A percentile compares a stretch with the other conserved stretches of the same genome.
Evolutionary conservation across 2,888 invertebrate genomes (phyloP).

Genomic region (Cancer borealis): DNA sequence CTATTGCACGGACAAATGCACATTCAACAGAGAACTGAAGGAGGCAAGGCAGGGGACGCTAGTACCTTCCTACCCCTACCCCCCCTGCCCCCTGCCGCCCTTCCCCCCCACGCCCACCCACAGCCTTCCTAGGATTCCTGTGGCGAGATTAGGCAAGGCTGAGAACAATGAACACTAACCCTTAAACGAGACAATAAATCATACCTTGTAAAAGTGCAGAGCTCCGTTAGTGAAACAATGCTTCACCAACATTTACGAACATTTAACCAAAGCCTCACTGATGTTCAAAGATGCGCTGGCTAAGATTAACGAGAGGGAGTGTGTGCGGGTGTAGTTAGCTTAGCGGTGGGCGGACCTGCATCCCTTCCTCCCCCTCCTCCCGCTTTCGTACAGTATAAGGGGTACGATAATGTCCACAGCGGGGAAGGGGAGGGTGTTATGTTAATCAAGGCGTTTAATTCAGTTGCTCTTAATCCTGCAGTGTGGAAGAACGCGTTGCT

Average conservation of each 20-base stretch:
- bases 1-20: constrained; percentile 30
- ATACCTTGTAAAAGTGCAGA: neutral
- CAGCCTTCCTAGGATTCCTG: neutral
- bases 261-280: constrained; percentile 18
- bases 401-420: neutral
- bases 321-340: neutral
- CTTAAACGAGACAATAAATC: neutral
- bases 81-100: neutral
- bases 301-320: neutral
- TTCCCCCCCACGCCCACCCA: neutral
- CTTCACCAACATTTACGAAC: neutral
- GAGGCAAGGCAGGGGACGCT: neutral
- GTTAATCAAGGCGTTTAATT: constrained; percentile 6
- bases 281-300: neutral
- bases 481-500: neutral
- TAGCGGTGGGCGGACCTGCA: no score
- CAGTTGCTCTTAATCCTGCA: neutral
- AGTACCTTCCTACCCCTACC: neutral
- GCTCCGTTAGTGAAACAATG: neutral
- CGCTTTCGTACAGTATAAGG: neutral
- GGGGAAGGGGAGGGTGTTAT: neutral
- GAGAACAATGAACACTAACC: neutral
- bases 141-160: neutral
- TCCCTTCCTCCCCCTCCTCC: no score
- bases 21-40: neutral